phyloP scores from a whole-genome alignment of 2,888 invertebrate genomes.

The Trichopoda pennipes region DNA sequence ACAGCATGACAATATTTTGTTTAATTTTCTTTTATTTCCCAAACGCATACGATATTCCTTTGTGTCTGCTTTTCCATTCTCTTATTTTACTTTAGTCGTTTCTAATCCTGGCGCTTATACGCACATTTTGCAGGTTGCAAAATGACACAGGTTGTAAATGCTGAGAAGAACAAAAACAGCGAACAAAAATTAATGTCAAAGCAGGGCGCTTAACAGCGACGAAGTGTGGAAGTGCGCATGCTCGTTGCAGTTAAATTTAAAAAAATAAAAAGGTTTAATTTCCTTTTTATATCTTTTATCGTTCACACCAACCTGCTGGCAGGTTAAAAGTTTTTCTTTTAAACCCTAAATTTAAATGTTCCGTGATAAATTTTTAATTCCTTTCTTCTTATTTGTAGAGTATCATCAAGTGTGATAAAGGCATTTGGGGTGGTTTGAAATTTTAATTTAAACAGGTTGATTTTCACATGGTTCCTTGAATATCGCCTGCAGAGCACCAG shows the following conservation, averaged over 20 bases:
- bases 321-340: background rate
- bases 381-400: background rate
- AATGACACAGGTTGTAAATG: too few species aligned
- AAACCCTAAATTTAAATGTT: too few species aligned
- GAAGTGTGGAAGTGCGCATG: constrained; percentile 49
- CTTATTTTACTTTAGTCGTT: background rate
- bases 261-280: background rate
- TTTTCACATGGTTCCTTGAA: background rate
- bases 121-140: constrained; percentile 1
- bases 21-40: background rate
- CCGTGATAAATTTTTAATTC: too few species aligned
- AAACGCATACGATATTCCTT: background rate
- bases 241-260: constrained; percentile 29
- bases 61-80: constrained; percentile 6
- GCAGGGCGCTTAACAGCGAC: constrained; percentile 17
- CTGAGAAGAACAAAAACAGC: background rate
- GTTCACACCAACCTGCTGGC: constrained; percentile 55
- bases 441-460: constrained; percentile 52
- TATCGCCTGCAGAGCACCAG: constrained; percentile 7
- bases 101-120: constrained; percentile 17
- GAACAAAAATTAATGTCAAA: constrained; percentile 32
- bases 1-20: constrained; percentile 54
- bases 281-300: constrained; percentile 27
- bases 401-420: constrained; percentile 54
- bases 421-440: background rate